Percentiles rank a stretch among this genome's conserved stretches.
These are phyloP conservation scores for Leptinotarsa peninsularis DNA, from an alignment of 2,888 invertebrate species.

Conservation along the genomic window DNA sequence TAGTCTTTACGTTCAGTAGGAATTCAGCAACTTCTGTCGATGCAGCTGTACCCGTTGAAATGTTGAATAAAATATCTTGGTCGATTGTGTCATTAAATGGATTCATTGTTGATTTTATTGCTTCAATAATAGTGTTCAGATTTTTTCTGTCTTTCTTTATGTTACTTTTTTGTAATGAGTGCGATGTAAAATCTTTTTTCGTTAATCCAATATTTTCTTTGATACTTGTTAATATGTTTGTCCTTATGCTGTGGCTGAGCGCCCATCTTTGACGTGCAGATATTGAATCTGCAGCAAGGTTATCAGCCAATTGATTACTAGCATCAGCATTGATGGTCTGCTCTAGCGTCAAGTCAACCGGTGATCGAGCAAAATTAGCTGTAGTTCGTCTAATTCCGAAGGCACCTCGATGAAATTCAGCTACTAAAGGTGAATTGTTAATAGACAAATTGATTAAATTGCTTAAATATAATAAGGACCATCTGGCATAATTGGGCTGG, in stretches of 20 bases:
- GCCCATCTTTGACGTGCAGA: constrained; percentile 33
- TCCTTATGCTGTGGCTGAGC: constrained; percentile 29
- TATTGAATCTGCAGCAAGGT: constrained; percentile 40
- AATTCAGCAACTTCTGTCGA: constrained; percentile 54
- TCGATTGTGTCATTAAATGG: constrained; percentile 49
- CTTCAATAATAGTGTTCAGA: constrained; percentile 45
- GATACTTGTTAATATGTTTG: constrained; percentile 27
- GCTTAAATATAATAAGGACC: constrained; percentile 30
- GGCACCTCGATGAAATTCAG: constrained; percentile 36
- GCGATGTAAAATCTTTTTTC: constrained; percentile 52
- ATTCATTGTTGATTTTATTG: constrained; percentile 48
- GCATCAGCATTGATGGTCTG: constrained; percentile 52
- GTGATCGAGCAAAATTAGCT: constrained; percentile 47
- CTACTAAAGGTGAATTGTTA: constrained; percentile 21
- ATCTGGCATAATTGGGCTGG: constrained; percentile 29
- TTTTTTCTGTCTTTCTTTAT: constrained; percentile 46
- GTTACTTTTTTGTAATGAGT: constrained; percentile 39
- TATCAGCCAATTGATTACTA: constrained; percentile 35
- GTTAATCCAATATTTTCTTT: constrained; percentile 45
- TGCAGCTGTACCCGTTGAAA: constrained; percentile 58
- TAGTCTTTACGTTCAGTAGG: constrained; percentile 35
- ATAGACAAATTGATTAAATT: constrained; percentile 29
- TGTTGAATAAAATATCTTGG: constrained; percentile 50
- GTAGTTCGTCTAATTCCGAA: constrained; percentile 50
- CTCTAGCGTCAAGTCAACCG: constrained; percentile 46